phyloP scores from a whole-genome alignment of 2,888 invertebrate species.

The Hedychridium roseum region DNA sequence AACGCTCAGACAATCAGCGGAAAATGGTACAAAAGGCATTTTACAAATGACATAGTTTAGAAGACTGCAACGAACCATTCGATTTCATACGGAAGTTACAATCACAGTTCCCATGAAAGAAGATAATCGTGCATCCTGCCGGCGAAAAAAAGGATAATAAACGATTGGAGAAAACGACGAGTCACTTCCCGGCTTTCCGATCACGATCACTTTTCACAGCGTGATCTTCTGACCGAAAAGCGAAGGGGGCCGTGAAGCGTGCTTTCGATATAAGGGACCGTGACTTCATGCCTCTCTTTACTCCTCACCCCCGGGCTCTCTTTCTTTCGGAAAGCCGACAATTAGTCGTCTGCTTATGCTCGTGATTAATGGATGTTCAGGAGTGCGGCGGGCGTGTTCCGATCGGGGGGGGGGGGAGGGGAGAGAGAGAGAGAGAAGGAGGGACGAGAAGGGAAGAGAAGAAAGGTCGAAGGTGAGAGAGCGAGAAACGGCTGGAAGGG shows the following conservation, averaged over 20 bases:
- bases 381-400: constrained; percentile 50
- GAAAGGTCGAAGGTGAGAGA: too few relatives aligned
- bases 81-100: too few relatives aligned
- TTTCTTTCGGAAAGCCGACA: constrained; percentile 45
- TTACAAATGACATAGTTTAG: too few relatives aligned
- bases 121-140: too few relatives aligned
- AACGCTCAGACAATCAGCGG: too few relatives aligned
- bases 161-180: constrained; percentile 51
- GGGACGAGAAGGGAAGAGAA: neutral
- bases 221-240: constrained; percentile 43
- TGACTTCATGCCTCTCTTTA: constrained; percentile 50
- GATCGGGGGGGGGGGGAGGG: constrained; percentile 26
- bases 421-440: constrained; percentile 7
- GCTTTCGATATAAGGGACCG: constrained; percentile 45
- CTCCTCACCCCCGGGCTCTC: constrained; percentile 33
- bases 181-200: constrained; percentile 47
- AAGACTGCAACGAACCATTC: too few relatives aligned
- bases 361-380: constrained; percentile 55
- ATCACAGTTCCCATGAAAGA: too few relatives aligned
- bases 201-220: constrained; percentile 43
- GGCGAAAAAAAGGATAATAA: too few relatives aligned
- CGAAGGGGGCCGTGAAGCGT: constrained; percentile 34
- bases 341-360: constrained; percentile 59
- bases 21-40: too few relatives aligned
- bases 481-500: neutral